Evolutionary conservation across 2,888 invertebrate species (phyloP).

Genomic region (Hetaerina titia): DNA sequence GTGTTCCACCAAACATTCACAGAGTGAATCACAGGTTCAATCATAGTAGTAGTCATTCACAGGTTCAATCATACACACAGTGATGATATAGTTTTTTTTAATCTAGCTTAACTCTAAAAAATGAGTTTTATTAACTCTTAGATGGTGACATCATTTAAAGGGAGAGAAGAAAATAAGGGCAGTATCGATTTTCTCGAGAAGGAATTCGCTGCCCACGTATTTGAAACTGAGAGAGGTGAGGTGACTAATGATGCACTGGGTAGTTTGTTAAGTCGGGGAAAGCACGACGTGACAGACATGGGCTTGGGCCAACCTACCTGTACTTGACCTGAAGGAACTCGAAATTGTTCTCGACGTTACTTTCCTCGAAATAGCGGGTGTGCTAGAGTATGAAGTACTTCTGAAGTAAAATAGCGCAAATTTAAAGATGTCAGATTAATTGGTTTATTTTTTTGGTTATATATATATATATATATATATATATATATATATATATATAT

Average conservation of each 20-base stretch:
- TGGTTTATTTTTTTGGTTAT: no score
- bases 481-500: no score
- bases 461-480: no score
- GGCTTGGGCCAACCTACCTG: background rate
- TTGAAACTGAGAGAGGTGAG: background rate
- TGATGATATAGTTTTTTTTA: no score
- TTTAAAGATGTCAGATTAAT: no score
- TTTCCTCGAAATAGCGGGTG: background rate
- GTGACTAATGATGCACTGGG: slow-evolving; percentile 15
- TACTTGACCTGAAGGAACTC: slow-evolving; percentile 1
- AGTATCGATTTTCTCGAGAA: background rate
- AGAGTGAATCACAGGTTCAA: no score
- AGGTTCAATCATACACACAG: no score
- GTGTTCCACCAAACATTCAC: no score
- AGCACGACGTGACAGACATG: background rate
- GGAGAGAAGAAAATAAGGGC: background rate
- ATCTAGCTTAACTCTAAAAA: background rate
- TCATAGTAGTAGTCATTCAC: no score
- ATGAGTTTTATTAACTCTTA: background rate
- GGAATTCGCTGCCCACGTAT: slow-evolving; percentile 13
- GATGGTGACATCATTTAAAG: background rate
- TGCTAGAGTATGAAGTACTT: background rate
- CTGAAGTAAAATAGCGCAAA: background rate
- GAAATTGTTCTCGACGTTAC: background rate
- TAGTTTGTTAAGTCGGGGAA: background rate